A percentile compares a stretch with the other conserved stretches of the same genome.
Evolutionary conservation across 2,113 vertebrate species (phyloP).

Genomic region (Burhinus oedicnemus): DNA sequence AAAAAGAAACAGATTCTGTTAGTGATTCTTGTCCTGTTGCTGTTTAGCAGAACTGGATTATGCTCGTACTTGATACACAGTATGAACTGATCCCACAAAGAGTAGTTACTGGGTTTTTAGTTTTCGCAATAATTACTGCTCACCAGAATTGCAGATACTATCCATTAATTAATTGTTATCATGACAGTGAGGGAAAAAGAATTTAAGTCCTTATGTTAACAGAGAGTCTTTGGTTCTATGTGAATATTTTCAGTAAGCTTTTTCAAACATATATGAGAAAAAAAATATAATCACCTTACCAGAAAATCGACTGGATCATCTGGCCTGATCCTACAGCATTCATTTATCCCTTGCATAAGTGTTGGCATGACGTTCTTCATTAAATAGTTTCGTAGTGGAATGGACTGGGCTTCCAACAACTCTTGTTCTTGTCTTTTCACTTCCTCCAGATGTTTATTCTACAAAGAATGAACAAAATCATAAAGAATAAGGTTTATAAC

Average conservation of each 20-base stretch:
- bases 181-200: not conserved
- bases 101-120: no score
- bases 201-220: not conserved
- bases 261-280: not conserved
- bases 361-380: conserved; percentile 88
- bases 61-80: not conserved
- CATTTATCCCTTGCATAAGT: conserved; percentile 84
- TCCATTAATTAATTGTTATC: not conserved
- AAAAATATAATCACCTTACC: conserved; percentile 72
- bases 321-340: conserved; percentile 83
- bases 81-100: not conserved
- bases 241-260: not conserved
- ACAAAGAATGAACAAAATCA: not conserved
- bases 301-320: conserved; percentile 90
- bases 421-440: conserved; percentile 82
- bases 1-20: not conserved
- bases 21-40: not conserved
- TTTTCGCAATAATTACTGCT: not conserved
- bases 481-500: not conserved
- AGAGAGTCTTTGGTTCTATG: not conserved
- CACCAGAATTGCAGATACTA: not conserved
- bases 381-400: conserved; percentile 85
- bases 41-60: not conserved
- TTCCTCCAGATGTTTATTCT: conserved; percentile 79
- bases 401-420: conserved; percentile 79